Evolutionary conservation across 1,140 invertebrate genomes (phyloP).

Genomic region (Maconellicoccus hirsutus): DNA sequence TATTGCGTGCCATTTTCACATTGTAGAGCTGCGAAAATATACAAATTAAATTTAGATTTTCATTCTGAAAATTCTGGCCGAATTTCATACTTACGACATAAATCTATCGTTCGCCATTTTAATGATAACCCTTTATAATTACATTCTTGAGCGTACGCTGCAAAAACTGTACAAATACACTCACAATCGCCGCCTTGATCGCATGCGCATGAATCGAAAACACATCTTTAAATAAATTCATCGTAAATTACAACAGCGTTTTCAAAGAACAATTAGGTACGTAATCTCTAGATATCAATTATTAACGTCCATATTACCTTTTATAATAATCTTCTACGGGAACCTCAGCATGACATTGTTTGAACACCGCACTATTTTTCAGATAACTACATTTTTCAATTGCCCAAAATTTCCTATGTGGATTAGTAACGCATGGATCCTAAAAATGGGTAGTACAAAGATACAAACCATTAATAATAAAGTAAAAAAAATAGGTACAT

Average conservation of each 20-base stretch:
- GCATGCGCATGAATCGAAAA: conserved; percentile 74
- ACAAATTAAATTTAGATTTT: too few species aligned
- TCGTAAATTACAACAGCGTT: too few species aligned
- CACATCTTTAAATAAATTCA: conserved; percentile 43
- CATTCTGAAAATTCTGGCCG: too few species aligned
- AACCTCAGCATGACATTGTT: conserved; percentile 66
- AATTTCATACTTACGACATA: conserved; percentile 57
- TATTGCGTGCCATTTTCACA: conserved; percentile 23
- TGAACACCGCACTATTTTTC: conserved; percentile 53
- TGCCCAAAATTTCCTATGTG: conserved; percentile 67
- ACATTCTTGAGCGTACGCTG: conserved; percentile 74
- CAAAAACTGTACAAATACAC: conserved; percentile 75
- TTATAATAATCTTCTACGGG: conserved; percentile 51
- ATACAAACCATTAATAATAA: too few species aligned
- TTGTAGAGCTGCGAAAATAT: conserved; percentile 22
- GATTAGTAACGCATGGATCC: conserved; percentile 60
- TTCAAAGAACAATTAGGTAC: not conserved
- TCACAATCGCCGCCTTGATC: conserved; percentile 80
- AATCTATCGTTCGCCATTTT: conserved; percentile 63
- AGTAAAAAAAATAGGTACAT: too few species aligned
- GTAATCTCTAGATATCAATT: not conserved
- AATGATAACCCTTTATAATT: conserved; percentile 54
- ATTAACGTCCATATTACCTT: conserved; percentile 32
- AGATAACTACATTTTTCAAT: conserved; percentile 57
- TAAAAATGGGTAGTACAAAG: too few species aligned